Conservation (phyloP, 2,113 vertebrate genomes). For the Antigone vipio region DNA sequence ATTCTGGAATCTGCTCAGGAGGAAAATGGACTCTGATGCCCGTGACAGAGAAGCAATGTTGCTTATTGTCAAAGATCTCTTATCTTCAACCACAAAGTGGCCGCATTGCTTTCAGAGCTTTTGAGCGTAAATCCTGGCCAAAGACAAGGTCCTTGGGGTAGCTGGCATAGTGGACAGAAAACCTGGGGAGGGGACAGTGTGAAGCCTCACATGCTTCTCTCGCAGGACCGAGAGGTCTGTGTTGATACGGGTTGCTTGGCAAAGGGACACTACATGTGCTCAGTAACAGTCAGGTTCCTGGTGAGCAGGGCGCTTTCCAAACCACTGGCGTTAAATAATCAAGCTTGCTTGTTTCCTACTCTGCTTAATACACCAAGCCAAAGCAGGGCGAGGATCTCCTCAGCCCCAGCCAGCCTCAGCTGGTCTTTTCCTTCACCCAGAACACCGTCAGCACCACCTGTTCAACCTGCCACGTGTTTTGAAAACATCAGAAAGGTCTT, state of each 20-base stretch:
- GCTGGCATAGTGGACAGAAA: neutral
- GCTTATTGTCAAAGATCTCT: neutral
- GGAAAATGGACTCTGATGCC: neutral
- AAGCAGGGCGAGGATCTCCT: neutral
- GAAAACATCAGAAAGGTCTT: conserved; percentile 63
- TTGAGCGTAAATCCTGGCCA: neutral
- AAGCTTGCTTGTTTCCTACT: neutral
- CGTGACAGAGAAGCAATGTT: neutral
- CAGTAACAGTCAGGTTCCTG: neutral
- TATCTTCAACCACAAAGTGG: neutral
- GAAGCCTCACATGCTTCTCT: neutral
- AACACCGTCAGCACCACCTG: conserved; percentile 38
- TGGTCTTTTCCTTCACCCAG: conserved; percentile 4
- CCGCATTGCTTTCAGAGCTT: neutral
- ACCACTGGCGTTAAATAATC: neutral
- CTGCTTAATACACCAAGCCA: neutral
- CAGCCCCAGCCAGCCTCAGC: neutral
- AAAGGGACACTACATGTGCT: neutral
- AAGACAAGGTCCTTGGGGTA: neutral
- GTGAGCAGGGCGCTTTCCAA: neutral
- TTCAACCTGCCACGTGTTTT: conserved; percentile 46
- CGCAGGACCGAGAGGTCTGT: neutral
- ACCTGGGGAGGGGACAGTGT: rapidly evolving
- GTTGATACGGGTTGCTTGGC: rapidly evolving
- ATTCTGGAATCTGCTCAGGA: neutral